Conservation (phyloP, 2,113 vertebrate species). For the Oryzias javanicus region DNA sequence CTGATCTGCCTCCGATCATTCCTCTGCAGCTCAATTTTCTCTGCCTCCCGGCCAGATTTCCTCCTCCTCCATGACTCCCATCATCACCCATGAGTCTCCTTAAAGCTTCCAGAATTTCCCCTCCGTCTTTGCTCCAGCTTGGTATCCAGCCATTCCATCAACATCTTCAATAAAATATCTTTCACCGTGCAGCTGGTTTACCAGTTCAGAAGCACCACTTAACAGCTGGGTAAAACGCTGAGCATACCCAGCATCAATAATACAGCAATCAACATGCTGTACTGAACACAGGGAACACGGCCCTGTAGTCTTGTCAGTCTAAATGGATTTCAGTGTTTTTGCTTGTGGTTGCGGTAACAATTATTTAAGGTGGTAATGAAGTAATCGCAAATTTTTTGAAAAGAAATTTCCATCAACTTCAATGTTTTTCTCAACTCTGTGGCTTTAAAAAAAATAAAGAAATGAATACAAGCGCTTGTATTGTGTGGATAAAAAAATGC, state of each 20-base stretch:
- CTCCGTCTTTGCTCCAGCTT: not conserved
- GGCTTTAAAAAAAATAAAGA: constrained; percentile 21
- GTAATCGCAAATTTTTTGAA: constrained; percentile 2
- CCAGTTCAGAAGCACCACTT: constrained; percentile 7
- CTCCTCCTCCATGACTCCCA: not conserved
- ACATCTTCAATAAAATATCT: constrained; percentile 16
- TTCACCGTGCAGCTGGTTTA: constrained; percentile 7
- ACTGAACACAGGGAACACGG: constrained; percentile 31
- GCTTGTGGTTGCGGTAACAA: constrained; percentile 22
- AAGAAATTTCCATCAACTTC: not conserved
- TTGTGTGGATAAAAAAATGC: constrained; percentile 25
- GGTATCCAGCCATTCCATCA: not conserved
- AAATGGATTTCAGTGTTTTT: constrained; percentile 50
- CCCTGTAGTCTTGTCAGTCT: constrained; percentile 37
- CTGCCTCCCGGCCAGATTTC: not conserved
- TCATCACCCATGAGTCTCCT: not conserved
- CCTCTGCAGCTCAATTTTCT: not conserved
- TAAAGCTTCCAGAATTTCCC: not conserved
- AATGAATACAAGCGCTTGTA: constrained; percentile 3
- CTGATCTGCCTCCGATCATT: not conserved
- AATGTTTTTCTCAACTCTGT: constrained; percentile 2
- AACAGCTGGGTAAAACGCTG: constrained; percentile 21
- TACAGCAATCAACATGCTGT: constrained; percentile 43
- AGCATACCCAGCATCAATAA: constrained; percentile 48
- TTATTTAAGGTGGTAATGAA: constrained; percentile 54